These are phyloP conservation scores for Carcharodon carcharias DNA, from an alignment of 2,797 vertebrate genomes.

Conservation along the genomic window DNA sequence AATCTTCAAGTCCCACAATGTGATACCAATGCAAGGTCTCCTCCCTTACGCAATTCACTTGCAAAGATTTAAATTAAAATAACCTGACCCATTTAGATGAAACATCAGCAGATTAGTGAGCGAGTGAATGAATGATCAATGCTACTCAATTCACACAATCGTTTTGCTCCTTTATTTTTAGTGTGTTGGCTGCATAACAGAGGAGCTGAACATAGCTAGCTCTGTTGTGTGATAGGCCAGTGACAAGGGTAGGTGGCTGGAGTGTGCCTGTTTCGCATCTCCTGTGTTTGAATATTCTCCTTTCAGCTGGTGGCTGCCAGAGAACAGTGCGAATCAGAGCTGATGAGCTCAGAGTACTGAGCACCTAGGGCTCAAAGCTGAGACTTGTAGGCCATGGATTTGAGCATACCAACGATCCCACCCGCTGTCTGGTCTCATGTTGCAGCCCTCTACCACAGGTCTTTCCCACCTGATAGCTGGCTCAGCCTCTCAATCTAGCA, in stretches of 20 bases:
- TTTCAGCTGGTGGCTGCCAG: background rate
- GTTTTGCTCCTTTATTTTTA: background rate
- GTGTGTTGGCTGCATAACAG: no score
- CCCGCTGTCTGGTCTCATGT: background rate
- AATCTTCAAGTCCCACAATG: background rate
- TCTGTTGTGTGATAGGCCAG: background rate
- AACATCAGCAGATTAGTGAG: background rate
- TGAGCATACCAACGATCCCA: background rate
- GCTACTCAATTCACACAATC: background rate
- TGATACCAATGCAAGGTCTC: no score
- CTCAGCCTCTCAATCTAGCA: background rate
- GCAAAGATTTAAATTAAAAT: background rate
- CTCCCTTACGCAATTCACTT: no score
- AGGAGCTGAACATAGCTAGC: background rate
- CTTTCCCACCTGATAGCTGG: background rate
- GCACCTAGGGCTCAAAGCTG: background rate
- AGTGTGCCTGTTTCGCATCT: background rate
- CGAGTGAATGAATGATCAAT: background rate
- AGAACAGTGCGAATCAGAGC: background rate
- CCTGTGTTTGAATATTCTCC: background rate
- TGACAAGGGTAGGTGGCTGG: background rate
- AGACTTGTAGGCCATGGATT: slow-evolving; percentile 16
- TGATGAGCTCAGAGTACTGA: slow-evolving; percentile 10
- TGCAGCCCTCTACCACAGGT: background rate
- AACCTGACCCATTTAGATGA: background rate